Conservation (phyloP, 2,888 invertebrate genomes). For the Drosophila silvestris region DNA sequence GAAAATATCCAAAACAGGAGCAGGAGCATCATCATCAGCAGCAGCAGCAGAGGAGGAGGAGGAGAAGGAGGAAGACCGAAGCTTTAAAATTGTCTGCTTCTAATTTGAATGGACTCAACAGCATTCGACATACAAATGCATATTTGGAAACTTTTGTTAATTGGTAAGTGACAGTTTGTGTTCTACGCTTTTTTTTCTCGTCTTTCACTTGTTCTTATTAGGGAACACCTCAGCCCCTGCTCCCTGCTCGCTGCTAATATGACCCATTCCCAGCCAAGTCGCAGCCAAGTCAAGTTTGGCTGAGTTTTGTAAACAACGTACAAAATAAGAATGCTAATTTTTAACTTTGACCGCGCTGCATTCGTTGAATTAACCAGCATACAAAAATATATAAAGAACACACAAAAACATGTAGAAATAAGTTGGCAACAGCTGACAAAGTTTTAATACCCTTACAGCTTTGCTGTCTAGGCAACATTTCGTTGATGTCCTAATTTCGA, state of each 20-base stretch:
- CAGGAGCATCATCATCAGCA: background rate
- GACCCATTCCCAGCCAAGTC: conserved; percentile 16
- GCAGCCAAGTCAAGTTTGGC: conserved; percentile 5
- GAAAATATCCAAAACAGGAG: conserved; percentile 10
- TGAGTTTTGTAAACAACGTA: conserved; percentile 32
- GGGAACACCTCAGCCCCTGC: conserved; percentile 37
- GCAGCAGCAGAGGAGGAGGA: background rate
- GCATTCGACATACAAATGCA: conserved; percentile 84
- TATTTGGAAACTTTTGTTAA: conserved; percentile 84
- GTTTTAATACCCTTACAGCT: background rate
- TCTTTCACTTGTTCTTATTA: conserved; percentile 7
- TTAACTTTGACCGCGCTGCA: conserved; percentile 67
- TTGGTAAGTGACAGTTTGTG: conserved; percentile 80
- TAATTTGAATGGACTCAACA: conserved; percentile 84
- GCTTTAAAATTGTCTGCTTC: conserved; percentile 71
- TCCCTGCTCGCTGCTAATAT: background rate
- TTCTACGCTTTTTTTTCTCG: background rate
- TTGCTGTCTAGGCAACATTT: background rate
- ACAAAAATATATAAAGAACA: conserved; percentile 1
- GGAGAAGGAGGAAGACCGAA: conserved; percentile 29
- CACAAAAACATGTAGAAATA: background rate
- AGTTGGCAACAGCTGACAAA: background rate
- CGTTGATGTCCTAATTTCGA: background rate
- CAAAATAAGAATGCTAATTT: conserved; percentile 68
- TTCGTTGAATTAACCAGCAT: conserved; percentile 42